Evolutionary conservation across 2,113 vertebrate genomes (phyloP), one percentile per base, ranked within the genome.

Genomic region (Pithys albifrons): DNA sequence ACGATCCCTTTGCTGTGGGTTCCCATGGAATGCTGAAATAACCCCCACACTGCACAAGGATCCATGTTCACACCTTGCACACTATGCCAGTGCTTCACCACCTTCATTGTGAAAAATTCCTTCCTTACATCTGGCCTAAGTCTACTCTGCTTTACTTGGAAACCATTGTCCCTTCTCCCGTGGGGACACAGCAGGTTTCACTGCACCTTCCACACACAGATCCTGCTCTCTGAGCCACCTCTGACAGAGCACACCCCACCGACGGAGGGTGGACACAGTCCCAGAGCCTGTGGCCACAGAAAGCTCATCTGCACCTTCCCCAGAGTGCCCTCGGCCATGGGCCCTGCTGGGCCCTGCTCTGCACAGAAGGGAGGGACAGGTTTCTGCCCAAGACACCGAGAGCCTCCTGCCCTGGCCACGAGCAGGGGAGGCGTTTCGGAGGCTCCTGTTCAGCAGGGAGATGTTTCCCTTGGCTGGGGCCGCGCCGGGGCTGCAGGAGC

Each of bases 391-490:
- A 4, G 54, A 25, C 57, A 35, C 58, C 28, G 2, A 18, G 17
- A 55, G 64, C 22, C 58, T 17, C 23, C 25, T 3, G 43, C 28
- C 1, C 49, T 45, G 48, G 3, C 7, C 37, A 10, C 2, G 58
- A 29, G 28, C 75, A 9, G 35, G 55, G 66, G 70, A 95, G 78
- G 69, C 55, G 3, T 24, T 93, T 61, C 55, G 92, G n/a, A 51
- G 41, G 65, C 91, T 93, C 51, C 73, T 13, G 24, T n/a, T 93
- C 94, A 19, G 19, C 19, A 27, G n/a, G 59, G 92, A 83, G 88
- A 52, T 94, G 43, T 97, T 97, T 96, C 96, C 65, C 83, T 94
- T 93, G 71, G 92, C 97, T 71, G 31, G 72, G 81, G 1, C 79
- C 2, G 83, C 54, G 72, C 23, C 78, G 48, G 54, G 62, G 73